Evolutionary conservation across 2,888 invertebrate genomes (phyloP), one percentile per base, ranked within the genome.

Genomic region (Eupithecia tripunctaria): DNA sequence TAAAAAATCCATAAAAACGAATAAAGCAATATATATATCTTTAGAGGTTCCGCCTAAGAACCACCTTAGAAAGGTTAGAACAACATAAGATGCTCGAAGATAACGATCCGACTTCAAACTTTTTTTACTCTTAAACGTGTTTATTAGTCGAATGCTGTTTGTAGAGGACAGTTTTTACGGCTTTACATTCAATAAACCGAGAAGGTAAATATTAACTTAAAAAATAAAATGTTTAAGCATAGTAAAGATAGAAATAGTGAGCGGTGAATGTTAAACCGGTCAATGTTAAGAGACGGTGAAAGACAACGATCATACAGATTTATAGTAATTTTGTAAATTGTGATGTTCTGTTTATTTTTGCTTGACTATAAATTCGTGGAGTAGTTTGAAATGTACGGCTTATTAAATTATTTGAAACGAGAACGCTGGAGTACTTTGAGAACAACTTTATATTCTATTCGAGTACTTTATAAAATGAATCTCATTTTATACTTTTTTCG

Each of bases 141-240:
- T 77, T 75, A 75, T 75, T 76, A 71, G 74, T 75, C 72, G 74
- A 77, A 74, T 73, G 43, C 64, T 78, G 76, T 79, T 78, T 79
- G 71, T 75, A 75, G 73, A 80, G 76, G 79, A 78, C 79, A 73
- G 72, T 75, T 79, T 78, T 80, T 78, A 79, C 77, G 71, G 73
- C 80, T 77, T 75, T 67, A 75, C 75, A 76, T 78, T 76, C 76
- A 79, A 78, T 75, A 77, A 74, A 66, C 73, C 60, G 76, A 69
- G 68, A 75, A 76, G 69, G 75, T 79, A 76, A 79, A 78, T 76
- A 77, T 76, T 71, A 60, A 67, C 70, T 77, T 74, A 67, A 75
- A 72, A n/a, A 78, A 56, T 56, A 25, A 56, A 56, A 56, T 25
- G 56, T 25, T 56, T 76, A 71, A 66, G 56, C 15, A 36, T 59